These are phyloP conservation scores for Staurois parvus DNA, from an alignment of 2,797 vertebrate species.

Conservation along the genomic window DNA sequence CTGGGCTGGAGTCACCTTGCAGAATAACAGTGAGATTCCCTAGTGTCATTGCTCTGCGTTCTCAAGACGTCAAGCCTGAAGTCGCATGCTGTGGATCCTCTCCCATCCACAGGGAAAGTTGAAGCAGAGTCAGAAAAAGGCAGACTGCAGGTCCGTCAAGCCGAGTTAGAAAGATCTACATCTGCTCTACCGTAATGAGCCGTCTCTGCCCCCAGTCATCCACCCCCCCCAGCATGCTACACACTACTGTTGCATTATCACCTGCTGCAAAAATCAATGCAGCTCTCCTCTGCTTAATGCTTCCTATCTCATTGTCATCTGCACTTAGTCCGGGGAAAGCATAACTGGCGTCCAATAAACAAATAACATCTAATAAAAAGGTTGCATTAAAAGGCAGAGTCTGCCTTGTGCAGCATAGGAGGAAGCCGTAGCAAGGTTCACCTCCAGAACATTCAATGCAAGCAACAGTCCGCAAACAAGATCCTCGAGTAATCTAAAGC, in stretches of 20 bases:
- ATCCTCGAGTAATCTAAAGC: neutral
- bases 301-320: conserved; percentile 50
- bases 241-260: conserved; percentile 68
- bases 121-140: conserved; percentile 41
- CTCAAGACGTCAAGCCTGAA: neutral
- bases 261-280: conserved; percentile 73
- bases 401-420: neutral
- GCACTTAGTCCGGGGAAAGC: conserved; percentile 31
- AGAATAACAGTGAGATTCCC: neutral
- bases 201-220: conserved; percentile 51
- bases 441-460: neutral
- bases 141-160: conserved; percentile 68
- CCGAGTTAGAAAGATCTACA: conserved; percentile 65
- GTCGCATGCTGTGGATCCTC: conserved; percentile 55
- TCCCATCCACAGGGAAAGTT: conserved; percentile 56
- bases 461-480: neutral
- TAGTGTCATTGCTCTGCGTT: conserved; percentile 11
- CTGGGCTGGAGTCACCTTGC: conserved; percentile 7
- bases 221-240: conserved; percentile 59
- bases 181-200: conserved; percentile 67
- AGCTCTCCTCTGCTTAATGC: conserved; percentile 50
- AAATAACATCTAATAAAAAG: conserved; percentile 10
- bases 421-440: neutral
- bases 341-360: conserved; percentile 16
- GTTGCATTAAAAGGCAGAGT: neutral